Evolutionary conservation across 92 coral and sea anemone genomes (phyloP).

Genomic region (Isaurus tuberculatus): DNA sequence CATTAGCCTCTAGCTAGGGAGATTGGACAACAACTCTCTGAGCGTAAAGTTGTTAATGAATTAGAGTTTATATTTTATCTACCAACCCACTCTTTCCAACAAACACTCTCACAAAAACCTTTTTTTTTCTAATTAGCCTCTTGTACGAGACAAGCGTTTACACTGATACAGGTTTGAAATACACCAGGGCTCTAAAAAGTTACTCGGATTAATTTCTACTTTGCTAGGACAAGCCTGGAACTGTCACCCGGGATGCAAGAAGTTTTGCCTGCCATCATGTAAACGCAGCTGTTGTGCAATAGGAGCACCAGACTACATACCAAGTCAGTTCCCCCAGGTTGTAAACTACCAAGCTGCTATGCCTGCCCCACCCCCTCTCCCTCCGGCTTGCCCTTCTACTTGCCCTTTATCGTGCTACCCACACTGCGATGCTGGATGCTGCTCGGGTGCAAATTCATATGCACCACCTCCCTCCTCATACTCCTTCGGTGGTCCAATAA

Average conservation of each 20-base stretch:
- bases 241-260: slow-evolving; percentile 95
- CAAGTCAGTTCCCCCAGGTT: slow-evolving; percentile 86
- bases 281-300: slow-evolving; percentile 94
- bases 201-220: neutral
- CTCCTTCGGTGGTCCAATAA: slow-evolving; percentile 30
- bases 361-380: slow-evolving; percentile 85
- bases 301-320: slow-evolving; percentile 89
- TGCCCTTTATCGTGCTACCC: slow-evolving; percentile 91
- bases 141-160: no score
- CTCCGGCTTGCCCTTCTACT: slow-evolving; percentile 78
- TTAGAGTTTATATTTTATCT: no score
- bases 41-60: no score
- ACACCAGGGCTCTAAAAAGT: no score
- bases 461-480: slow-evolving; percentile 60
- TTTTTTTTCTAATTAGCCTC: no score
- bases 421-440: slow-evolving; percentile 87
- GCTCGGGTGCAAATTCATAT: slow-evolving; percentile 53
- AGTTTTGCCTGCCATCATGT: slow-evolving; percentile 94
- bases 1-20: no score
- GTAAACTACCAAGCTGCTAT: slow-evolving; percentile 87
- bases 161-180: neutral
- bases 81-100: no score
- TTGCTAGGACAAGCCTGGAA: slow-evolving; percentile 80
- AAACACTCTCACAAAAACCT: no score
- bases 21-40: no score